These are phyloP conservation scores for Dasyurus viverrinus DNA, from an alignment of 2,113 vertebrate species.

Conservation along the genomic window DNA sequence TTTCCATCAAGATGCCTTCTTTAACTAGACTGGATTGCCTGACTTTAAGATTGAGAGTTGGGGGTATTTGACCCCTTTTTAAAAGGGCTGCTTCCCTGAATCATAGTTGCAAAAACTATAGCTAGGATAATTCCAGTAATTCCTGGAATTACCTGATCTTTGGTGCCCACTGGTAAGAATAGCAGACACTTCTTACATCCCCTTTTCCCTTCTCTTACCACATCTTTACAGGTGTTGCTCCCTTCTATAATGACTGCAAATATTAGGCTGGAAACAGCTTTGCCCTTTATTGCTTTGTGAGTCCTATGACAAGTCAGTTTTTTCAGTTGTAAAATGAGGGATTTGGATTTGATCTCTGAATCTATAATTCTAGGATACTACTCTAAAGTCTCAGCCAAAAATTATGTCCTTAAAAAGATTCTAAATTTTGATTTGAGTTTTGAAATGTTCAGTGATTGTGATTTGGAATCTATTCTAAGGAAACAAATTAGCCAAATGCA, in stretches of 20 bases:
- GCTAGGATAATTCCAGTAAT: not conserved
- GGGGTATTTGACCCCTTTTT: not conserved
- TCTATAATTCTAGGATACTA: not conserved
- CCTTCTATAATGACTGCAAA: not conserved
- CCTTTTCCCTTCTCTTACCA: too few relatives aligned
- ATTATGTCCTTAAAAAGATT: not conserved
- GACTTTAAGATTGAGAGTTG: not conserved
- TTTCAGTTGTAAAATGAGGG: not conserved
- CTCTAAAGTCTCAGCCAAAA: not conserved
- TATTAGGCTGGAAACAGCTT: not conserved
- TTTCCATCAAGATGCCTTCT: not conserved
- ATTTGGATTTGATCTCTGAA: not conserved
- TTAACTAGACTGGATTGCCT: not conserved
- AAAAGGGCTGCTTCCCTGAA: not conserved
- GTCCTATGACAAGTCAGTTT: not conserved
- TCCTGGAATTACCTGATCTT: not conserved
- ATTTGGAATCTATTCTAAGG: not conserved
- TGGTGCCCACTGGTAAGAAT: not conserved
- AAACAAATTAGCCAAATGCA: not conserved
- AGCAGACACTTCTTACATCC: too few relatives aligned
- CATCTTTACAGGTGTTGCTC: not conserved
- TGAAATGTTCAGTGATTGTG: not conserved
- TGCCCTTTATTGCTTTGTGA: not conserved
- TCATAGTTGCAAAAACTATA: not conserved
- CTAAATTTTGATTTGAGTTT: not conserved